A percentile compares a stretch with the other conserved stretches of the same genome.
phyloP scores from a whole-genome alignment of 1,140 invertebrate species.

The Manduca sexta region DNA sequence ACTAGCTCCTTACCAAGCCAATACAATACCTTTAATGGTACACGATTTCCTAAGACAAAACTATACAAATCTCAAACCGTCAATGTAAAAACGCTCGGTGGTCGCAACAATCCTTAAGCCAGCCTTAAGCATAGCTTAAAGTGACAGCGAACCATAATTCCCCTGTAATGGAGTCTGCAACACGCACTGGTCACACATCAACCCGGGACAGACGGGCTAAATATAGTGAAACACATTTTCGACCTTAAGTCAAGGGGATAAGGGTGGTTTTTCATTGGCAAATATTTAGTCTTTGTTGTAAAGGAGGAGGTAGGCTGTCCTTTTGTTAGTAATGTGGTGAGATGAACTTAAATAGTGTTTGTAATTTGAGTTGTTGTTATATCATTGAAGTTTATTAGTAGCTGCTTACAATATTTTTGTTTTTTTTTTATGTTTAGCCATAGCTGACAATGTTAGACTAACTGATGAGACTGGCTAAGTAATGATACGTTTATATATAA shows the following conservation, averaged over 20 bases:
- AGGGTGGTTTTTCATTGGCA: no score
- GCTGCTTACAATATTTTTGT: neutral
- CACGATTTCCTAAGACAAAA: neutral
- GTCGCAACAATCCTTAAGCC: constrained; percentile 26
- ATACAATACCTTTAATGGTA: no score
- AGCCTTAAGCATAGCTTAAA: constrained; percentile 28
- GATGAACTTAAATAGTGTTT: no score
- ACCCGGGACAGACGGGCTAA: constrained; percentile 29
- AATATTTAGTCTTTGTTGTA: no score
- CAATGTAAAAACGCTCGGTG: constrained; percentile 40
- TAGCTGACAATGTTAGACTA: no score
- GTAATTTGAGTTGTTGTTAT: no score
- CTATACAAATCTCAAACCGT: constrained; percentile 16
- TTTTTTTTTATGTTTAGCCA: neutral
- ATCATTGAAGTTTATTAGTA: neutral
- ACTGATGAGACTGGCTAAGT: neutral
- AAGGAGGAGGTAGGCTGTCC: no score
- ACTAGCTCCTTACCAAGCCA: no score
- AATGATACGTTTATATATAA: neutral
- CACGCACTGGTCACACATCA: constrained; percentile 56
- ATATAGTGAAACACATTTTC: no score
- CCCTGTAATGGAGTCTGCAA: constrained; percentile 50
- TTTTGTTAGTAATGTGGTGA: no score
- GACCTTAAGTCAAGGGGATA: no score
- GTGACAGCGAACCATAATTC: constrained; percentile 47